phyloP scores from a whole-genome alignment of 92 coral and sea anemone genomes.

The Bergia puertoricense region DNA sequence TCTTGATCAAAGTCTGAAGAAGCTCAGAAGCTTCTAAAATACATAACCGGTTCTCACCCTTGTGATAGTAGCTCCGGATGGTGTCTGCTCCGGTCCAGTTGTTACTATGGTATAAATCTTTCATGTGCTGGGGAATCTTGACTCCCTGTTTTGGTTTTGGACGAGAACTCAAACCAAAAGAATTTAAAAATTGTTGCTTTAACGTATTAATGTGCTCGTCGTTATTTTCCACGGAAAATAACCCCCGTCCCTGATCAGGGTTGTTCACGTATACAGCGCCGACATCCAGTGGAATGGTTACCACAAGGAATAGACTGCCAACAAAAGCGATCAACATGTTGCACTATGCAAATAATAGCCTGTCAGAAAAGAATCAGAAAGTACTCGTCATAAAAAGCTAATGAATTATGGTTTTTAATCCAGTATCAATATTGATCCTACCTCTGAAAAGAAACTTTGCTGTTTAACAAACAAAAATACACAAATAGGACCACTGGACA shows the following conservation, averaged over 20 bases:
- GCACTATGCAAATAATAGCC: too few relatives aligned
- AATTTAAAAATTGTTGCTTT: conserved; percentile 65
- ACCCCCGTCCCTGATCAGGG: neutral
- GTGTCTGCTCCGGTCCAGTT: conserved; percentile 88
- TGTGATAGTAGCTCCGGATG: conserved; percentile 2
- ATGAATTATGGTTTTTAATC: neutral
- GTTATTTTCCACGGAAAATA: conserved; percentile 36
- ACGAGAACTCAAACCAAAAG: conserved; percentile 75
- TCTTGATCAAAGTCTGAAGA: too few relatives aligned
- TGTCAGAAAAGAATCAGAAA: too few relatives aligned
- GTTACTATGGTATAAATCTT: conserved; percentile 81
- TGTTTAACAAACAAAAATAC: neutral
- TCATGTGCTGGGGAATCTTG: conserved; percentile 79
- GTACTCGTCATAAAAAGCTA: neutral
- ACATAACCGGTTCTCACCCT: conserved; percentile 55
- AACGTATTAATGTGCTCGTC: conserved; percentile 57
- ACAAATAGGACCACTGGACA: conserved; percentile 22
- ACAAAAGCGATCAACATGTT: too few relatives aligned
- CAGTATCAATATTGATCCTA: neutral
- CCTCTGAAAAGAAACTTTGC: too few relatives aligned
- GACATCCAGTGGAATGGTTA: conserved; percentile 39
- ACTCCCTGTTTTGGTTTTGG: conserved; percentile 54
- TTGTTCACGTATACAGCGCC: conserved; percentile 19
- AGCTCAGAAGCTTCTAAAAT: too few relatives aligned
- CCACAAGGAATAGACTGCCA: conserved; percentile 6